Conservation (phyloP, 2,797 vertebrate species). For the Clamator glandarius region DNA sequence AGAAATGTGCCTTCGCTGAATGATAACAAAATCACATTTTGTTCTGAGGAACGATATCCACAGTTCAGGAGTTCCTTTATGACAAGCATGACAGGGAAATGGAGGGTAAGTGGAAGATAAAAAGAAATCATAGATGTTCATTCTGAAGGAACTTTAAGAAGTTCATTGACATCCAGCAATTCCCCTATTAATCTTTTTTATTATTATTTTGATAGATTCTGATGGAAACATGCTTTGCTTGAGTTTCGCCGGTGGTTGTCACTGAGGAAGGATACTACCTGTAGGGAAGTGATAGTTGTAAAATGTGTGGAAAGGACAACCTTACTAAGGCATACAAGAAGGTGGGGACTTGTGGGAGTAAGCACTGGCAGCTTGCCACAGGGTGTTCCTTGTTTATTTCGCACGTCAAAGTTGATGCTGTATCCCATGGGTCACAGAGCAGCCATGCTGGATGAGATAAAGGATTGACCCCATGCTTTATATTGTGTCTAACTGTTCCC, state of each 20-base stretch:
- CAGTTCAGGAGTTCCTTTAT: not conserved
- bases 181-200: not conserved
- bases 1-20: not conserved
- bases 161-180: not conserved
- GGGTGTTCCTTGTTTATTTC: not conserved
- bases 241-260: not conserved
- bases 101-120: not conserved
- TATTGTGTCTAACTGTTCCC: not conserved
- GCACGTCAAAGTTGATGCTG: not conserved
- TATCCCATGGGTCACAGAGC: not conserved
- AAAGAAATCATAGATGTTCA: not conserved
- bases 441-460: not conserved
- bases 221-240: not conserved
- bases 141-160: not conserved
- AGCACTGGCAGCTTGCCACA: not conserved
- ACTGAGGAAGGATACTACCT: not conserved
- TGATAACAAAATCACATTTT: no score
- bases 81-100: not conserved
- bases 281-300: rapidly evolving
- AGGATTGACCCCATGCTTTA: rapidly evolving
- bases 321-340: not conserved
- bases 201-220: not conserved
- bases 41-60: not conserved
- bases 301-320: not conserved
- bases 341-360: not conserved